Evolutionary conservation across 2,797 vertebrate species (phyloP).

Genomic region (Falco berigora): DNA sequence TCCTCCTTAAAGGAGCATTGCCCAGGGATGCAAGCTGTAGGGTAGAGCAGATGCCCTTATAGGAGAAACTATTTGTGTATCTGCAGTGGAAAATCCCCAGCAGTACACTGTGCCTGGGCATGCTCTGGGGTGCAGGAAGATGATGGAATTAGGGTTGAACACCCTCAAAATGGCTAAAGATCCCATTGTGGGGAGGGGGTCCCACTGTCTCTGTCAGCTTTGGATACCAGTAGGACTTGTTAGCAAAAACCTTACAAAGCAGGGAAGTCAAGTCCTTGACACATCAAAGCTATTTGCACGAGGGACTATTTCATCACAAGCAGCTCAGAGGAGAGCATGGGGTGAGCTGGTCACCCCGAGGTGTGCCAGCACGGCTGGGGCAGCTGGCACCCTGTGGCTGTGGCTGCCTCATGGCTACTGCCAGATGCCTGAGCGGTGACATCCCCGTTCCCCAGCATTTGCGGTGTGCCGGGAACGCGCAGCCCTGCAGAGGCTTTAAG

Average conservation of each 20-base stretch:
- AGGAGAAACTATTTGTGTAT: background rate
- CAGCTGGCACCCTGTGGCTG: rapidly evolving
- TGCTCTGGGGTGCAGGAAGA: background rate
- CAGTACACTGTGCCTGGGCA: no score
- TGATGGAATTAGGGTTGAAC: background rate
- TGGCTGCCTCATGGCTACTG: background rate
- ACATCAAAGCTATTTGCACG: background rate
- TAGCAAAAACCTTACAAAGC: background rate
- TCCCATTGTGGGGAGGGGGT: background rate
- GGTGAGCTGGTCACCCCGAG: rapidly evolving
- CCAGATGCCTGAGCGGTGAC: background rate
- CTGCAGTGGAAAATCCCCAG: background rate
- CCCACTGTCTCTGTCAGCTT: background rate
- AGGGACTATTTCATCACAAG: background rate
- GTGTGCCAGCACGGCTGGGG: rapidly evolving
- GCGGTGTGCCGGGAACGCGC: background rate
- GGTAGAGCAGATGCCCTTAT: background rate
- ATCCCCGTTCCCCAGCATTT: background rate
- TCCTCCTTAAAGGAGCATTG: background rate
- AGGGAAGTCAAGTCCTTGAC: background rate
- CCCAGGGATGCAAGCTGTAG: background rate
- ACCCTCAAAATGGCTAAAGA: background rate
- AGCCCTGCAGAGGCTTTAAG: background rate
- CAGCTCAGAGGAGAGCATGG: background rate
- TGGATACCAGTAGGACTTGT: background rate